Base-by-base conservation (phyloP, 1,140 invertebrate species). In the Diorhabda sublineata region DNA sequence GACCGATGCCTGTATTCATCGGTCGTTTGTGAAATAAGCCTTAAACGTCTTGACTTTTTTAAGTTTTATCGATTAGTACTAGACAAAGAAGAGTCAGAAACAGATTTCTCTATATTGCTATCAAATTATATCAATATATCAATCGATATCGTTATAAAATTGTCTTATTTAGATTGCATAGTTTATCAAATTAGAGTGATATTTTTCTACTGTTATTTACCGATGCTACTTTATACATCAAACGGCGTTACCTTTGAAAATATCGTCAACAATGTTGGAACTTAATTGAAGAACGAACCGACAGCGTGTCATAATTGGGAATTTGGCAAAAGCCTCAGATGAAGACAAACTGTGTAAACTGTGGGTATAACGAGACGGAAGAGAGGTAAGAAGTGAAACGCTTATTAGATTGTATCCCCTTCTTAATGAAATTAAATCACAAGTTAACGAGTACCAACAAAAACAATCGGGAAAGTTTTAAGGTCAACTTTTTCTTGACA, bases 351-450 rank as follows among this genome's bases (percentile, higher is more conserved):
- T 8, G 6, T 52, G 47, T 52, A 52, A 52, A 52, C 47, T 8
- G 47, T 52, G 47, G 47, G 26, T 26, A 52, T 6, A 52, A 4
- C 47, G 47, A 52, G n/a, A 52, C 6, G 2, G 47, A 52, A 52
- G 45, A 52, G 47, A n/a, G 47, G 2, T 4, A n/a, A 52, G 47
- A 52, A n/a, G n/a, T n/a, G 47, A n/a, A n/a, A n/a, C 47, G 47
- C 47, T 52, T 52, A 52, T 52, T 52, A 52, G 47, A 52, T 52
- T 52, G 47, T 52, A 52, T 52, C 47, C 47, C 47, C 47, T 52
- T 52, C 47, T 52, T 52, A 52, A 52, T 52, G 47, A 52, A 52
- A 52, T 52, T 52, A 52, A 52, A 52, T 52, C 47, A 52, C 47
- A 52, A 52, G 47, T 52, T 52, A 52, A 52, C 47, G 47, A 52